These are phyloP conservation scores for Anodontia alba DNA, from an alignment of 2,888 invertebrate species.

Conservation along the genomic window DNA sequence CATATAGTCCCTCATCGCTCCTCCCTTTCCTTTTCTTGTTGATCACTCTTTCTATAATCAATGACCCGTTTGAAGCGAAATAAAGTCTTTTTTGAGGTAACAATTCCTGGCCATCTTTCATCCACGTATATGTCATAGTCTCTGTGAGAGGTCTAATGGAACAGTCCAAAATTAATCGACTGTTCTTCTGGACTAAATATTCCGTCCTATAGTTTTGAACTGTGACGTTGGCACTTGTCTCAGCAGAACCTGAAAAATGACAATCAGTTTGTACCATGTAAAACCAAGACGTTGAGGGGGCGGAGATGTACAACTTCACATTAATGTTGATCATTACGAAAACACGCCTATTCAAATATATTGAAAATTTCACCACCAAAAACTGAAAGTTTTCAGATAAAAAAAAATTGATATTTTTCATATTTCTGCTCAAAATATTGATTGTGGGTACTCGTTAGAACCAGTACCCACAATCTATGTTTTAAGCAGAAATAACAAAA, in stretches of 20 bases:
- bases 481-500: too few species aligned
- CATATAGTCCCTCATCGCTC: constrained; percentile 69
- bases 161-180: constrained; percentile 41
- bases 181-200: constrained; percentile 26
- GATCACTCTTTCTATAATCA: constrained; percentile 45
- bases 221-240: background rate
- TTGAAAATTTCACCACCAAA: too few species aligned
- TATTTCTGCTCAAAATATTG: too few species aligned
- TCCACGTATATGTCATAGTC: constrained; percentile 32
- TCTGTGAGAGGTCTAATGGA: constrained; percentile 24
- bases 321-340: too few species aligned
- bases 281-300: too few species aligned
- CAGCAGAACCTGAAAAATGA: background rate
- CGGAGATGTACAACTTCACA: too few species aligned
- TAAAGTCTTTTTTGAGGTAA: constrained; percentile 36
- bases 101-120: constrained; percentile 22
- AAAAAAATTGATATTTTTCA: too few species aligned
- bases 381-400: too few species aligned
- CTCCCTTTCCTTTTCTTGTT: constrained; percentile 40
- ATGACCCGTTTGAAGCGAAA: constrained; percentile 50
- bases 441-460: too few species aligned
- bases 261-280: too few species aligned
- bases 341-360: too few species aligned
- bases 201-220: background rate
- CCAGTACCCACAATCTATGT: too few species aligned